Base-by-base conservation (phyloP, 2,888 invertebrate species). In the Nymphalis urticae region DNA sequence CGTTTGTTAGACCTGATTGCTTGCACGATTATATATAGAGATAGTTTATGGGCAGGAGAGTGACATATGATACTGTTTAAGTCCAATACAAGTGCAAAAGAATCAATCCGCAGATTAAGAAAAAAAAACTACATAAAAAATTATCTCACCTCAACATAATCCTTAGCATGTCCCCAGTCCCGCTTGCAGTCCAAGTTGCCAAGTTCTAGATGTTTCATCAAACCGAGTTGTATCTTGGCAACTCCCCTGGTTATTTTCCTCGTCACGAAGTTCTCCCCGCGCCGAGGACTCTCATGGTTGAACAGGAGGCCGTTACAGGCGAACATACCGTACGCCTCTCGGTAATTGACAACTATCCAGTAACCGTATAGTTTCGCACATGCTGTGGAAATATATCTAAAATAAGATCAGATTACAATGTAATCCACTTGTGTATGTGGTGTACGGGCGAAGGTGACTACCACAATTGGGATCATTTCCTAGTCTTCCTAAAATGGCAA, bases 261-360 rank as follows among this genome's bases (percentile, higher is more conserved):
- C 0, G 99, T 99, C 9, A 99, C 99, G 92, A 99, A 99, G 82
- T 97, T 99, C 91, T 99, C 99, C 16, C 99, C 98, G 75, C 99
- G 93, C 64, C 98, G 93, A 0, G 99, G 99, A 78, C 97, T 97
- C 91, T 99, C 99, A 84, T 99, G 99, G 91, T 99, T 99, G 87
- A 99, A 99, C 7, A 99, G 93, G 70, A 99, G 97, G 0, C 99
- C 99, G 88, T 99, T 99, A 82, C 98, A 98, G 0, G 98, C 98
- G 86, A 96, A 98, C 95, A 99, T 98, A 64, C 95, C 94, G 84
- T 99, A 99, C 0, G 99, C 98, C 85, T 99, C 98, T 58, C 98
- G 94, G 82, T 98, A 99, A 90, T 99, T 99, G 42, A 97, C 94
- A 0, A 98, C 97, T 80, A 98, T 98, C 98, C 98, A 99, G 83